Evolutionary conservation across 2,113 vertebrate genomes (phyloP), one percentile per base, ranked within the genome.

Genomic region (Atractosteus spatula): DNA sequence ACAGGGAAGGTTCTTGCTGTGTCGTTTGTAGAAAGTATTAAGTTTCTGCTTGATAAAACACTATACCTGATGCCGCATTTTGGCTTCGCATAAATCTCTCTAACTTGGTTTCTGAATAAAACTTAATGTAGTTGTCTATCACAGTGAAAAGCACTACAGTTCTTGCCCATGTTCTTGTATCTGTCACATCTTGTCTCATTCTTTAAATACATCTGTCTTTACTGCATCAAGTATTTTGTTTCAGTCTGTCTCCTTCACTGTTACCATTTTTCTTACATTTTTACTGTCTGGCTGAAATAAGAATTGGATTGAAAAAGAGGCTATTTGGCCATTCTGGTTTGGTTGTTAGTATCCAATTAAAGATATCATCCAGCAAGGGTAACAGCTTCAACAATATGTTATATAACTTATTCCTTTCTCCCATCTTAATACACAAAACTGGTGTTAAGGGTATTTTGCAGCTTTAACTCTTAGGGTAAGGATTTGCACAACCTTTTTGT

Each of bases 1-100:
- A 85, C 78, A 79, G 78, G 76, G 82, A 81, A 76, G 77, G 81
- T 79, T 78, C 78, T 77, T 77, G 71, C 75, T 5, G 47, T 83
- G 83, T 82, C 84, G 76, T 74, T 78, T 69, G 65, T 76, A 51
- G 76, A 76, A 78, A 54, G 76, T 73, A 77, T 70, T 71, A 76
- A 75, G 43, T 5, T 68, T 59, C 51, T 69, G 71, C 76, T 47
- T 73, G 79, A 80, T 70, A 54, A 68, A 76, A 74, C 74, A 71
- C 78, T 74, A 10, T 41, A 56, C 8, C 14, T 8, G 55, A 14
- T n/a, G n/a, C 42, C 41, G 12, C 11, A 42, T 66, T 11, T n/a
- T 5, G n/a, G 43, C 29, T 29, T 29, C 29, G 29, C 29, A 29
- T 29, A 63, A 66, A 3, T 11, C 29, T 16, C 16, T 59, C 14